Conservation (phyloP, 2,888 invertebrate genomes). For the Conistra vaccinii region DNA sequence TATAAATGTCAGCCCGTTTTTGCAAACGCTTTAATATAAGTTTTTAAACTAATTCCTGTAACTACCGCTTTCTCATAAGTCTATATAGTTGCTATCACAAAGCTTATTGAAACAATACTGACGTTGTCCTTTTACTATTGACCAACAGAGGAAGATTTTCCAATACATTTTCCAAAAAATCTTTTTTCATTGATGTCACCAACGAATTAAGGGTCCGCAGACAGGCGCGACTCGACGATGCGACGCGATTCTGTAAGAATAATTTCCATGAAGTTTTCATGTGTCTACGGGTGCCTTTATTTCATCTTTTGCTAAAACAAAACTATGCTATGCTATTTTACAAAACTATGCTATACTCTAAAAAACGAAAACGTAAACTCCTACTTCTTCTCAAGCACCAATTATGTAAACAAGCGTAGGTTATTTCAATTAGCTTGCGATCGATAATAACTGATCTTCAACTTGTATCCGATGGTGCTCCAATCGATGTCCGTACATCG, state of each 20-base stretch:
- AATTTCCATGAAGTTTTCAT: too few relatives aligned
- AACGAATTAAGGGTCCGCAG: too few relatives aligned
- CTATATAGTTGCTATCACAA: not conserved
- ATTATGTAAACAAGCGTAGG: slow-evolving; percentile 19
- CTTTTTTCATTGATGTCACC: not conserved
- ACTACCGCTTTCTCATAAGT: not conserved
- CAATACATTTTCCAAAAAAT: not conserved
- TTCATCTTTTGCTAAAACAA: not conserved
- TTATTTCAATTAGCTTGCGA: slow-evolving; percentile 27
- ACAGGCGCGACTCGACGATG: too few relatives aligned
- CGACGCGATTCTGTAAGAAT: too few relatives aligned
- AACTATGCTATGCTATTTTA: not conserved
- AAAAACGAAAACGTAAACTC: not conserved
- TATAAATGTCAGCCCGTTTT: not conserved
- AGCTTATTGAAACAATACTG: not conserved
- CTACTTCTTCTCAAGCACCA: not conserved
- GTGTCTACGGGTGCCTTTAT: too few relatives aligned
- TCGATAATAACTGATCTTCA: slow-evolving; percentile 42
- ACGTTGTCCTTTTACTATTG: not conserved
- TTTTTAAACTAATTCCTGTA: not conserved
- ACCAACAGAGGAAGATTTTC: not conserved
- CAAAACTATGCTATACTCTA: not conserved
- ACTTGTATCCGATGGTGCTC: not conserved
- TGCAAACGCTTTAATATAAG: not conserved
- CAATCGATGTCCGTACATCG: not conserved